A percentile compares a stretch with the other conserved stretches of the same genome.
These are phyloP conservation scores for Oeneis ivallda DNA, from an alignment of 2,888 invertebrate species.

Conservation along the genomic window DNA sequence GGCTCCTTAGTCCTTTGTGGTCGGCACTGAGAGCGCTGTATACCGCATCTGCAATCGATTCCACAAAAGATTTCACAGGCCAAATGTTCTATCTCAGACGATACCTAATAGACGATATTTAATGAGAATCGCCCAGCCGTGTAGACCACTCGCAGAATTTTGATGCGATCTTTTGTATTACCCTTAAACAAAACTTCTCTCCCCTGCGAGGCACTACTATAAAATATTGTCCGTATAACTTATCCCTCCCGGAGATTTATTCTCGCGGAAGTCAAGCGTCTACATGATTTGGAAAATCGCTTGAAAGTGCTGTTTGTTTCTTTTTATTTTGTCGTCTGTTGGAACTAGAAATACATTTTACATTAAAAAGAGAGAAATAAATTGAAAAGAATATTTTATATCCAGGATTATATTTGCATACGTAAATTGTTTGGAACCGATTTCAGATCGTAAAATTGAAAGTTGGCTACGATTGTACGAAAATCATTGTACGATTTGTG, in stretches of 20 bases:
- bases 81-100: constrained; percentile 37
- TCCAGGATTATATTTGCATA: constrained; percentile 23
- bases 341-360: constrained; percentile 13
- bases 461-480: not conserved
- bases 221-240: constrained; percentile 54
- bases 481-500: not conserved
- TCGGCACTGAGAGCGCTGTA: not conserved
- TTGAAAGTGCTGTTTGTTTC: constrained; percentile 28
- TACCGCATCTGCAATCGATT: constrained; percentile 21
- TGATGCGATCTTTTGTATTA: constrained; percentile 58
- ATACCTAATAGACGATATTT: constrained; percentile 51
- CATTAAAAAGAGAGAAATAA: constrained; percentile 13
- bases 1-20: constrained; percentile 1
- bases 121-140: constrained; percentile 47
- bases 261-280: constrained; percentile 34
- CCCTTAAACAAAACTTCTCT: constrained; percentile 56
- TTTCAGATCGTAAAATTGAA: not conserved
- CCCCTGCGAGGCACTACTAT: constrained; percentile 51
- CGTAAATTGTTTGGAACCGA: constrained; percentile 3
- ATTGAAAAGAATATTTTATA: constrained; percentile 6
- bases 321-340: constrained; percentile 21
- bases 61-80: constrained; percentile 28
- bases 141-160: constrained; percentile 50
- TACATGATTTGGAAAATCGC: constrained; percentile 37
- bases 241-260: constrained; percentile 48